Conservation (phyloP, 1,140 invertebrate genomes). For the Drosophila ogumai region DNA sequence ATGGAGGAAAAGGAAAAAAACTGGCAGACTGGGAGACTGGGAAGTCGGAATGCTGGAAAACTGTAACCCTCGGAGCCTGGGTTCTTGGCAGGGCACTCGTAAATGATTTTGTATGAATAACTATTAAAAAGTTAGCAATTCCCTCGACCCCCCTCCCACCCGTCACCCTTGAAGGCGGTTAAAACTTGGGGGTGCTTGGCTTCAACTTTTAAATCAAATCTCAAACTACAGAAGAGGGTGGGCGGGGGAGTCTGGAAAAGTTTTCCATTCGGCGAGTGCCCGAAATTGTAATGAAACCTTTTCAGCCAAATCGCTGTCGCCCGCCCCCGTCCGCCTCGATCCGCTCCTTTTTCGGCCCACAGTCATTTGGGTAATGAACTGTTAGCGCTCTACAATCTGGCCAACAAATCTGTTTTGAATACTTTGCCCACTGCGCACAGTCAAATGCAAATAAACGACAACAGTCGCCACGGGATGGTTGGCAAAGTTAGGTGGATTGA, state of each 20-base stretch:
- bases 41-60: not conserved
- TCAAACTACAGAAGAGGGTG: conserved; percentile 9
- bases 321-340: not conserved
- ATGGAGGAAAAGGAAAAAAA: not conserved
- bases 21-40: not conserved
- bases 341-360: not conserved
- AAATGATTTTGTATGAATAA: conserved; percentile 80
- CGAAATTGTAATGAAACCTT: conserved; percentile 64
- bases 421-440: conserved; percentile 55
- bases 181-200: conserved; percentile 22
- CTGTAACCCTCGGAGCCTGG: not conserved
- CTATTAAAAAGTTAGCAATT: conserved; percentile 75
- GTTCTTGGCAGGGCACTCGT: conserved; percentile 44
- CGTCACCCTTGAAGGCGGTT: conserved; percentile 8
- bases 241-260: conserved; percentile 29
- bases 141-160: conserved; percentile 26
- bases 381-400: conserved; percentile 79
- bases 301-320: conserved; percentile 43
- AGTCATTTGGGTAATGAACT: conserved; percentile 83
- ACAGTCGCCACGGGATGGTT: conserved; percentile 8
- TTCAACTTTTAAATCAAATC: conserved; percentile 53
- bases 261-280: conserved; percentile 48
- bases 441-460: conserved; percentile 75
- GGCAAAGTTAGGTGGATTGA: not conserved
- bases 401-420: conserved; percentile 81